These are phyloP conservation scores for Poecilia velifera DNA, from an alignment of 2,797 vertebrate genomes.

Conservation along the genomic window DNA sequence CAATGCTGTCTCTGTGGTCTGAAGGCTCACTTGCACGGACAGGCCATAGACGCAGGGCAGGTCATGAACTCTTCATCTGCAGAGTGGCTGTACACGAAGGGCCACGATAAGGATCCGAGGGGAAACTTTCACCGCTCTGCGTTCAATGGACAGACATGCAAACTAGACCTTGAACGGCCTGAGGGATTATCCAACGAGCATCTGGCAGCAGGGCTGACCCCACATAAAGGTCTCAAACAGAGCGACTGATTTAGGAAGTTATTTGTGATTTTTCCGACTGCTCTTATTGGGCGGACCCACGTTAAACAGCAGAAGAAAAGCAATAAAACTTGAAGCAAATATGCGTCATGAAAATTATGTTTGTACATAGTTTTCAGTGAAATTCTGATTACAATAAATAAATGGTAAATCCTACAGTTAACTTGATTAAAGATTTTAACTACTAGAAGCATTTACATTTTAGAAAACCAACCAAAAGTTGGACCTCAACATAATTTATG, in stretches of 20 bases:
- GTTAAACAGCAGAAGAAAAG: not conserved
- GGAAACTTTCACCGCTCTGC: conserved; percentile 16
- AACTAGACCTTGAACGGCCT: not conserved
- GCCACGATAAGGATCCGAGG: conserved; percentile 11
- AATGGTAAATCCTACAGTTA: not conserved
- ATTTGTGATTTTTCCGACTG: not conserved
- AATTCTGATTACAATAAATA: too few species aligned
- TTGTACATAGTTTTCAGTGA: not conserved
- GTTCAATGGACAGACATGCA: conserved; percentile 8
- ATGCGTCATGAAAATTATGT: not conserved
- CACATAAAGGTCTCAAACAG: not conserved
- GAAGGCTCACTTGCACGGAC: conserved; percentile 14
- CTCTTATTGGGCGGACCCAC: not conserved
- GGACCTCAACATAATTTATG: not conserved
- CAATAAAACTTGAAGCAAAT: not conserved
- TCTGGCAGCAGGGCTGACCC: not conserved
- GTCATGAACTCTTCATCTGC: conserved; percentile 12
- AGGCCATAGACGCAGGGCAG: conserved; percentile 12
- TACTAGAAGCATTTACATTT: not conserved
- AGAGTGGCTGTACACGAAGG: conserved; percentile 10
- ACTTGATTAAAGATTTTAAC: not conserved
- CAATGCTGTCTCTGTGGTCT: conserved; percentile 7
- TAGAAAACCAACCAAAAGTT: not conserved
- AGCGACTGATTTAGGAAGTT: not conserved
- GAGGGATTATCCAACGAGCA: not conserved